Conservation (phyloP, 2,113 vertebrate species). For the Microtus richardsoni region DNA sequence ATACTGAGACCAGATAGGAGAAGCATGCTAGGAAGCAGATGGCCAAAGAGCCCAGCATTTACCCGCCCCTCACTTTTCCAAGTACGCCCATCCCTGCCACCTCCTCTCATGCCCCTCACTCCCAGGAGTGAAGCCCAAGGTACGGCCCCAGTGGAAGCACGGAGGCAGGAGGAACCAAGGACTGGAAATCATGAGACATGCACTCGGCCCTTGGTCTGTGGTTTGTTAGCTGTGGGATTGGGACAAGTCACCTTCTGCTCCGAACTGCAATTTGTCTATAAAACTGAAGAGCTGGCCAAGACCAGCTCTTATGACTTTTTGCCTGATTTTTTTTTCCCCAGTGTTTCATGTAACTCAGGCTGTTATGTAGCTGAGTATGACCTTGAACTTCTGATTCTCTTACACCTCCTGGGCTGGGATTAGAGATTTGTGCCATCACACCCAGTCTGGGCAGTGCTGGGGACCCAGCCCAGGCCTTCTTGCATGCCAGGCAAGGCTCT, state of each 20-base stretch:
- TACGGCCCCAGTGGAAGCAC: background rate
- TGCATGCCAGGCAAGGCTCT: background rate
- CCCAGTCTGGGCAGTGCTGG: background rate
- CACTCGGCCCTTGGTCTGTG: background rate
- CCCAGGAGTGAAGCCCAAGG: background rate
- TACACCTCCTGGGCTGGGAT: background rate
- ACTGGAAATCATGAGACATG: background rate
- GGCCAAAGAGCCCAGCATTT: too few relatives aligned
- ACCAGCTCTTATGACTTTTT: background rate
- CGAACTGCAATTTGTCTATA: background rate
- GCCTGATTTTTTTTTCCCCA: background rate
- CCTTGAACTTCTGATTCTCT: background rate
- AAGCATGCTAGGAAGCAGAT: background rate
- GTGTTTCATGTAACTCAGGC: background rate
- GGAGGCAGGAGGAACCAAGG: background rate
- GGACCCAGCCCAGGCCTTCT: background rate
- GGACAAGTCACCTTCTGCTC: background rate
- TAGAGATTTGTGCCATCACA: background rate
- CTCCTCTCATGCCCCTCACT: background rate
- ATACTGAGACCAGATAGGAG: slow-evolving; percentile 41
- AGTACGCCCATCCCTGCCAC: background rate
- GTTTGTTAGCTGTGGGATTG: background rate
- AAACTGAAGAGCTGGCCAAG: background rate
- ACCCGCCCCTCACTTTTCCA: background rate
- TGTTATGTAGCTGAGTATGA: background rate